Conservation (phyloP, 2,113 vertebrate genomes). For the Macheiramphus alcinus region DNA sequence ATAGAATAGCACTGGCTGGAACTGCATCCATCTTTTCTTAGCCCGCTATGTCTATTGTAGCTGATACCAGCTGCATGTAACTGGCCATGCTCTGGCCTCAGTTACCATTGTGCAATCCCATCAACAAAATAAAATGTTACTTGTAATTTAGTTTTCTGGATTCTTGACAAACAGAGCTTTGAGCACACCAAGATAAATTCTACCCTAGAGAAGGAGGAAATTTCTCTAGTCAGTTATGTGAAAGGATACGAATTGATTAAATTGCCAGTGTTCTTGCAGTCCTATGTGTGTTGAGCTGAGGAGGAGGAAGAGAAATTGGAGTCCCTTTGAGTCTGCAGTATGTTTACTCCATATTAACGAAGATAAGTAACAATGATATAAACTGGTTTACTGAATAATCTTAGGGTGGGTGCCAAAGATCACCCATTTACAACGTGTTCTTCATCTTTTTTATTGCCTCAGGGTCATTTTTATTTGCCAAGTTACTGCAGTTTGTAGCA, state of each 20-base stretch:
- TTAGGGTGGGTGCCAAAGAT: background rate
- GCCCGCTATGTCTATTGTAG: fast-evolving
- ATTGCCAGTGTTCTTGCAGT: background rate
- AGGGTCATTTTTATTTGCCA: background rate
- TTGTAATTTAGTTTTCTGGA: background rate
- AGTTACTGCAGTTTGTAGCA: background rate
- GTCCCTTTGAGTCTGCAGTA: background rate
- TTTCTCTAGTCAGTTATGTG: background rate
- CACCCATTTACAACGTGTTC: background rate
- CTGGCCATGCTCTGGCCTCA: background rate
- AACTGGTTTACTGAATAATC: background rate
- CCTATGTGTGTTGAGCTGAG: background rate
- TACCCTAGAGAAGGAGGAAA: background rate
- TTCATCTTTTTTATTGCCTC: background rate
- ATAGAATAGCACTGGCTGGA: background rate
- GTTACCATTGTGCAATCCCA: background rate
- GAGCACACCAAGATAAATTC: background rate
- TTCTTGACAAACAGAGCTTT: background rate
- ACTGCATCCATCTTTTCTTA: background rate
- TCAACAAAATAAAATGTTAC: background rate
- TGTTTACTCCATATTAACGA: background rate
- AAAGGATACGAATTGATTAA: background rate
- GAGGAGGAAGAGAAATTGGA: background rate
- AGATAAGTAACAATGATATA: background rate
- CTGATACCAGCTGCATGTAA: background rate